phyloP scores from a whole-genome alignment of 2,113 vertebrate genomes.

The Xenopus borealis region DNA sequence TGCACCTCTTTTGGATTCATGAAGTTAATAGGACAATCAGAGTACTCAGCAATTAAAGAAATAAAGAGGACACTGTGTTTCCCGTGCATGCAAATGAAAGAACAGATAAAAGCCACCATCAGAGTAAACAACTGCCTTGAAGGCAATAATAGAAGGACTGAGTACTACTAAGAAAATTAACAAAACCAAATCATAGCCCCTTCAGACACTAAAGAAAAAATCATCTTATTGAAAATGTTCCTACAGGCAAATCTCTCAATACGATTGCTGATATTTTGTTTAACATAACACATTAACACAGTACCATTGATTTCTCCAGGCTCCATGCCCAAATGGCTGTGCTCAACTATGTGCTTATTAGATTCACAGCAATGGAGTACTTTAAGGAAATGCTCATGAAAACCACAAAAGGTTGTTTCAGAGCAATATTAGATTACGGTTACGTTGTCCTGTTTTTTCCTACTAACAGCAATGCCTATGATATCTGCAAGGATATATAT shows the following conservation, averaged over 20 bases:
- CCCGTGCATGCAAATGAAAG: slow-evolving; percentile 13
- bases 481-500: too few species aligned
- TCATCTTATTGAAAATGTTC: not conserved
- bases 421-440: too few species aligned
- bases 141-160: slow-evolving; percentile 8
- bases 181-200: slow-evolving; percentile 1
- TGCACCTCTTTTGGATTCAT: too few species aligned
- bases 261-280: not conserved
- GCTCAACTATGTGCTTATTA: too few species aligned
- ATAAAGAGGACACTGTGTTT: slow-evolving; percentile 8
- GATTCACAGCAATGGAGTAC: too few species aligned
- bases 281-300: not conserved
- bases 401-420: too few species aligned
- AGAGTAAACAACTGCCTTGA: slow-evolving; percentile 15
- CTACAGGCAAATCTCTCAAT: slow-evolving; percentile 13
- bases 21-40: slow-evolving; percentile 1
- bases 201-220: slow-evolving; percentile 10
- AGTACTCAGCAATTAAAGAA: slow-evolving; percentile 31
- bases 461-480: too few species aligned
- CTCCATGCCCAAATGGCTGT: too few species aligned
- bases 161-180: slow-evolving; percentile 33
- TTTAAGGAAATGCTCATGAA: too few species aligned
- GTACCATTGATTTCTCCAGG: too few species aligned
- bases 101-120: slow-evolving; percentile 18
- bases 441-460: too few species aligned